Evolutionary conservation across 2,888 invertebrate species (phyloP).

Genomic region (Apoderus coryli): DNA sequence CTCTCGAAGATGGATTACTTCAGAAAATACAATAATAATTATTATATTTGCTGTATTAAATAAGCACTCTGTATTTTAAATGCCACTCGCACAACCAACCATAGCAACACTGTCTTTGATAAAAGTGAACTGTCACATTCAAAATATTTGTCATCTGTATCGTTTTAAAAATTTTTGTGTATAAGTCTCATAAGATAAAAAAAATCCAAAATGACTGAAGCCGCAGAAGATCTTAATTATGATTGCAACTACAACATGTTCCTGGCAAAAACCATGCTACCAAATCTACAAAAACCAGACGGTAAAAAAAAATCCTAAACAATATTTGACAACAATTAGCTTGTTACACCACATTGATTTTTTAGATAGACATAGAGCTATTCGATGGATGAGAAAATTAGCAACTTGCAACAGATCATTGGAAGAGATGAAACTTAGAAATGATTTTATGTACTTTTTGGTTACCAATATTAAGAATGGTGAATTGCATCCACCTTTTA

Average conservation of each 20-base stretch:
- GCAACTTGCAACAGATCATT: conserved; percentile 32
- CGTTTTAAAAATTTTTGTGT: too few species aligned
- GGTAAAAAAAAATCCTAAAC: conserved; percentile 14
- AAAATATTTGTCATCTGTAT: too few species aligned
- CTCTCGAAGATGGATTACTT: too few species aligned
- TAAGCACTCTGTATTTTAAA: too few species aligned
- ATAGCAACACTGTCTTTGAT: too few species aligned
- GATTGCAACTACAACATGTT: conserved; percentile 39
- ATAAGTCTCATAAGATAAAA: too few species aligned
- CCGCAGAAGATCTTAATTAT: conserved; percentile 35
- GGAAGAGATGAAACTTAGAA: conserved; percentile 38
- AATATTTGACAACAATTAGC: not conserved
- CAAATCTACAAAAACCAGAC: conserved; percentile 29
- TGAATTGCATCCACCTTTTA: conserved; percentile 35
- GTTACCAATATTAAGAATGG: conserved; percentile 35
- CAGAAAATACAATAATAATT: too few species aligned
- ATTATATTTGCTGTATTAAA: too few species aligned
- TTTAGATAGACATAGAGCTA: conserved; percentile 33
- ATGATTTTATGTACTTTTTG: conserved; percentile 39
- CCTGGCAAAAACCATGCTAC: conserved; percentile 33
- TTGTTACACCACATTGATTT: conserved; percentile 12
- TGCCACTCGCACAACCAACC: too few species aligned
- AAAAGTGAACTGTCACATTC: too few species aligned
- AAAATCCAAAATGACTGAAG: conserved; percentile 32
- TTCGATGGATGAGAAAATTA: conserved; percentile 38